These are phyloP conservation scores for Siniperca undulata DNA, from an alignment of 2,797 vertebrate genomes.

Conservation along the genomic window DNA sequence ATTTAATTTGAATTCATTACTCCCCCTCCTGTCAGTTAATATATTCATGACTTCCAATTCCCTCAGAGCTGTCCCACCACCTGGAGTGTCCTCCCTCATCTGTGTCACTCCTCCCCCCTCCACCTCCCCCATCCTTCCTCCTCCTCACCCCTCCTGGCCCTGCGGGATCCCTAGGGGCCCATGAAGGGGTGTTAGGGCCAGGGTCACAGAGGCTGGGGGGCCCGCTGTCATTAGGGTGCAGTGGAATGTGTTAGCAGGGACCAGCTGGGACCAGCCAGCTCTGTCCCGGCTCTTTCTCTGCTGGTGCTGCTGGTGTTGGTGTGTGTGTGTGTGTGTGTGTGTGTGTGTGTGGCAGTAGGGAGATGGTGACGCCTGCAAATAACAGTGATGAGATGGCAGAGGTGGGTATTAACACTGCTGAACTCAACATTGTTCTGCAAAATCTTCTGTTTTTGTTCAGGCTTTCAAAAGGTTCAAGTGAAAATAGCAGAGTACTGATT, in stretches of 20 bases:
- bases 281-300: constrained; percentile 66
- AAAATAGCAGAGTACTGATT: not conserved
- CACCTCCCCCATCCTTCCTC: constrained; percentile 55
- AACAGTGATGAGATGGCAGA: constrained; percentile 48
- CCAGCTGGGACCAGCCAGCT: constrained; percentile 86
- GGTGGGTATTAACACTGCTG: constrained; percentile 27
- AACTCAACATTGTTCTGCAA: constrained; percentile 5
- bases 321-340: constrained; percentile 37
- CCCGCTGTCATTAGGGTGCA: constrained; percentile 89
- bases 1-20: constrained; percentile 92
- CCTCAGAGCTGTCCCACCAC: constrained; percentile 88
- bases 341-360: constrained; percentile 26
- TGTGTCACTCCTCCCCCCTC: constrained; percentile 83
- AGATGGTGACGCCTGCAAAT: constrained; percentile 65
- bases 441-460: constrained; percentile 12
- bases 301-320: constrained; percentile 74
- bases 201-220: constrained; percentile 84
- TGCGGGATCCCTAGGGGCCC: constrained; percentile 84
- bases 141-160: constrained; percentile 78
- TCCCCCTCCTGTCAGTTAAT: constrained; percentile 88
- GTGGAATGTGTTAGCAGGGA: constrained; percentile 89
- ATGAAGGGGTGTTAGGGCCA: constrained; percentile 87
- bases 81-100: constrained; percentile 91
- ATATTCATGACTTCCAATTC: constrained; percentile 92
- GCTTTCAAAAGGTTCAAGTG: constrained; percentile 29